A percentile compares a stretch with the other conserved stretches of the same genome.
Conservation (phyloP, 2,888 invertebrate genomes). For the Lasius fuliginosus region DNA sequence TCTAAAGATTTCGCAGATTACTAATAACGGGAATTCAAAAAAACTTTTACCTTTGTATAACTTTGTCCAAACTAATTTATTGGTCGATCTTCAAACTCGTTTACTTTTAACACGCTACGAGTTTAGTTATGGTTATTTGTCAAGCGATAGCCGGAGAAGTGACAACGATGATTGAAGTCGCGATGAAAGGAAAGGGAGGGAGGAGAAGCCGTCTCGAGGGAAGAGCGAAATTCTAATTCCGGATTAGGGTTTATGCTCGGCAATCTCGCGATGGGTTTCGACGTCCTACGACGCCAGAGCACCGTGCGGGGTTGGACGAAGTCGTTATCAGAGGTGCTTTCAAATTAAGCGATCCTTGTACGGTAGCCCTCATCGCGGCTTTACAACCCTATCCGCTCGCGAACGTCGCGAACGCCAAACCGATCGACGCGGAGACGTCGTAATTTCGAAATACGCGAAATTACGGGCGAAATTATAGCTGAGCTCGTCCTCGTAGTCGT, state of each 20-base stretch:
- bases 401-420: slow-evolving; percentile 63
- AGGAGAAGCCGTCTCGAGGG: slow-evolving; percentile 39
- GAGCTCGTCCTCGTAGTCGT: slow-evolving; percentile 43
- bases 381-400: slow-evolving; percentile 66
- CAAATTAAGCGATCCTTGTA: slow-evolving; percentile 79
- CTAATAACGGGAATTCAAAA: background rate
- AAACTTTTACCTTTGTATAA: slow-evolving; percentile 21
- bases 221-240: slow-evolving; percentile 77
- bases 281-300: slow-evolving; percentile 58
- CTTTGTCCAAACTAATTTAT: slow-evolving; percentile 9
- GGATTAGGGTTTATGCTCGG: slow-evolving; percentile 80
- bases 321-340: slow-evolving; percentile 80
- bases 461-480: slow-evolving; percentile 34
- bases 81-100: slow-evolving; percentile 47
- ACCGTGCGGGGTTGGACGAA: slow-evolving; percentile 61
- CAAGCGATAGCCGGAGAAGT: slow-evolving; percentile 18
- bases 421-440: slow-evolving; percentile 60
- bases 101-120: slow-evolving; percentile 40
- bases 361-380: slow-evolving; percentile 64
- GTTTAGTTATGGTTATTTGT: slow-evolving; percentile 53
- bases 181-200: slow-evolving; percentile 5
- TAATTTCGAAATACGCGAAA: slow-evolving; percentile 39
- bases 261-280: slow-evolving; percentile 76
- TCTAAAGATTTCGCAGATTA: slow-evolving; percentile 8
- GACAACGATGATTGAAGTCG: slow-evolving; percentile 25